These are phyloP conservation scores for Agrilus planipennis DNA, from an alignment of 1,140 invertebrate species.

Conservation along the genomic window DNA sequence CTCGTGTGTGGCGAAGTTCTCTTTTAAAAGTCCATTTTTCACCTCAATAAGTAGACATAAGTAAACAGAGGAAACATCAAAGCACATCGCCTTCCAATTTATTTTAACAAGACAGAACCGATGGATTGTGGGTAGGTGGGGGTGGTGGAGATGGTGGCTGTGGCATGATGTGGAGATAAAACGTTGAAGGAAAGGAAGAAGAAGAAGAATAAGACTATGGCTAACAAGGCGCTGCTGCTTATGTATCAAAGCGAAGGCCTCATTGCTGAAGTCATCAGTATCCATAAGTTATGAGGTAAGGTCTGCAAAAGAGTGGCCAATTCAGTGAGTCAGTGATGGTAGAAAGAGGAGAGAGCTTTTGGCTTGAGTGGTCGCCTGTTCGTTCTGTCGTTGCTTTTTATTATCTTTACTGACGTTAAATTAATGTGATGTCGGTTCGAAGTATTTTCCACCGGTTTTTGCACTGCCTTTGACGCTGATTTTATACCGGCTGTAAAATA, in stretches of 20 bases:
- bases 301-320: conserved; percentile 19
- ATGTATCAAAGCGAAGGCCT: conserved; percentile 28
- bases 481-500: no score
- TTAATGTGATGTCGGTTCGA: conserved; percentile 19
- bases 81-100: conserved; percentile 29
- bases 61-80: conserved; percentile 23
- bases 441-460: conserved; percentile 17
- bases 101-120: conserved; percentile 27
- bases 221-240: conserved; percentile 23
- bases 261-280: conserved; percentile 44
- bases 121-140: conserved; percentile 5
- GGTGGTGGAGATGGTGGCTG: conserved; percentile 5
- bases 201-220: no score
- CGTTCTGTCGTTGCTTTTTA: conserved; percentile 20
- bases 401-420: conserved; percentile 22
- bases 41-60: conserved; percentile 10
- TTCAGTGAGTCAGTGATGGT: conserved; percentile 13
- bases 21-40: no score
- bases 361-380: conserved; percentile 16
- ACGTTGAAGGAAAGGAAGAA: no score
- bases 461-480: conserved; percentile 16
- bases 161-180: no score
- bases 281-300: conserved; percentile 44
- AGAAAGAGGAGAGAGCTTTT: conserved; percentile 18
- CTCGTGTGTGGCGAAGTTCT: no score